Conservation (phyloP, 2,888 invertebrate species). For the Microchrysa polita region DNA sequence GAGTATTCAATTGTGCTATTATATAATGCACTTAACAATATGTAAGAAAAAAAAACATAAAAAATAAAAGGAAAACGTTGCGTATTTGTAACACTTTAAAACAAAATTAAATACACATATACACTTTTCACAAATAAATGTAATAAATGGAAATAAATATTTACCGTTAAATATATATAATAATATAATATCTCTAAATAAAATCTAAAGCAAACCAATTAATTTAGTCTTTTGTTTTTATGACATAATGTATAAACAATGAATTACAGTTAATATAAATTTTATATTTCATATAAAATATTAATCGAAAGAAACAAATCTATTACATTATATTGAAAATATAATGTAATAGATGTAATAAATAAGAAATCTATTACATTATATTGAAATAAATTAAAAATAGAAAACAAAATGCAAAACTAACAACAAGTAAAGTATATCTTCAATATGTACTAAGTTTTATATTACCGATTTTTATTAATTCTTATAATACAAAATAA, state of each 20-base stretch:
- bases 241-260: too few species aligned
- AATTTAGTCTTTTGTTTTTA: not conserved
- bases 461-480: conserved; percentile 44
- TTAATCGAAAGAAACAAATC: not conserved
- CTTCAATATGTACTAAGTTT: conserved; percentile 32
- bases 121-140: conserved; percentile 12
- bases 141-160: not conserved
- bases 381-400: too few species aligned
- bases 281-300: conserved; percentile 19
- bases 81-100: not conserved
- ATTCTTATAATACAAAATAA: conserved; percentile 42
- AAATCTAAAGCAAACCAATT: not conserved
- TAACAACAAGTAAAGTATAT: not conserved
- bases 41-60: not conserved
- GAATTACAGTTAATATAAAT: not conserved
- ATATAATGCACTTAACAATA: conserved; percentile 11
- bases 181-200: not conserved
- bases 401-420: not conserved
- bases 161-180: not conserved
- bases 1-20: not conserved
- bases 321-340: conserved; percentile 28
- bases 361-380: too few species aligned
- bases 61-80: conserved; percentile 21
- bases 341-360: not conserved
- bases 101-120: not conserved